Evolutionary conservation across 2,888 invertebrate genomes (phyloP), one percentile per base, ranked within the genome.

Genomic region (Stegana nigrithorax): DNA sequence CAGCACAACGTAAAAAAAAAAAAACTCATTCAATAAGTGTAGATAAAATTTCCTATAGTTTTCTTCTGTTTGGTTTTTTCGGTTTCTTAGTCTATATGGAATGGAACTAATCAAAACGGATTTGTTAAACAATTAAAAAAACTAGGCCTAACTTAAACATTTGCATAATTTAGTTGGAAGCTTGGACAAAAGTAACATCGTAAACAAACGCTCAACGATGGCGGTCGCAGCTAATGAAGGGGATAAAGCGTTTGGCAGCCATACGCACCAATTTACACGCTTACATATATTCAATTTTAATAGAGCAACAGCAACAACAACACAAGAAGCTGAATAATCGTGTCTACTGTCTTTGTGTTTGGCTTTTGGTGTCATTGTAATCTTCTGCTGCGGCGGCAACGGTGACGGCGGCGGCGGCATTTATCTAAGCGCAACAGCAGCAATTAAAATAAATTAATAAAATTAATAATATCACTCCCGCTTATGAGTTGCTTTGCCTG

Each of bases 361-460:
- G 45, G 29, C 29, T 60, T 57, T 61, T 62, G 32, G 53, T 51
- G 47, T 59, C 32, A 29, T n/a, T 42, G 14, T 42, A 39, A 25
- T n/a, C 50, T 60, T 53, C 42, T 50, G 50, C 32, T 56, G 63
- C 55, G 59, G 62, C 61, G 12, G 47, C 53, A n/a, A 14, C 25
- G 39, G 21, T 45, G n/a, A 5, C 19, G 19, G 36, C 36, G 8
- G 55, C 67, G 71, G 68, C 81, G 78, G 81, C 74, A 60, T 75
- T 70, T 70, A 70, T 75, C 71, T 73, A 63, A 73, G 56, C 66
- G 68, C 66, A 55, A 67, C 66, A 57, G 68, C 63, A 68, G 72
- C 68, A 72, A 81, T 82, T 81, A 80, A 81, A 81, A 74, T 78
- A 81, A 79, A 81, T 82, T 81, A 75, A 75, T 73, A 77, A 72